Conservation (phyloP, 2,113 vertebrate species). For the Zosterops borbonicus region DNA sequence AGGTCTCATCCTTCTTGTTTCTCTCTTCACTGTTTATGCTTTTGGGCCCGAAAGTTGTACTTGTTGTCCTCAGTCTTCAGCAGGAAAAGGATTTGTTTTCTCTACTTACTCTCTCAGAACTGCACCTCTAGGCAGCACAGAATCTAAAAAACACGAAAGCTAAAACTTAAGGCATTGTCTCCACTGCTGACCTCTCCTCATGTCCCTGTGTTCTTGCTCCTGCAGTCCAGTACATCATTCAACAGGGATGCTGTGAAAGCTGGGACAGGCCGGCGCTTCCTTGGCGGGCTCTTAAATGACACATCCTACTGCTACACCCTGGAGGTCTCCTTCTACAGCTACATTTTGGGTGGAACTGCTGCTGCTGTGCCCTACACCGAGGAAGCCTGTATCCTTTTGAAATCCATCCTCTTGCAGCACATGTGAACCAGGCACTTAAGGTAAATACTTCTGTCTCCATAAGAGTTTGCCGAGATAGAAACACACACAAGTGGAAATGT, state of each 20-base stretch:
- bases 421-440: constrained; percentile 44
- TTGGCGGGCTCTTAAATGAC: constrained; percentile 91
- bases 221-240: constrained; percentile 92
- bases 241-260: constrained; percentile 95
- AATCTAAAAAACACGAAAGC: neutral
- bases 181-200: neutral
- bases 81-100: neutral
- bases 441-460: constrained; percentile 35
- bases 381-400: constrained; percentile 93
- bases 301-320: constrained; percentile 97
- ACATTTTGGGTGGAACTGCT: constrained; percentile 78
- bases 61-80: neutral
- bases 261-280: constrained; percentile 91
- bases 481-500: constrained; percentile 57
- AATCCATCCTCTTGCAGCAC: neutral
- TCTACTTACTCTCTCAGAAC: neutral
- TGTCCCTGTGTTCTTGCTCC: constrained; percentile 12
- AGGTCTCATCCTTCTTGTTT: neutral
- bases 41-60: neutral
- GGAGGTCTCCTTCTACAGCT: constrained; percentile 98
- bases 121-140: neutral
- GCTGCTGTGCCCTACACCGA: constrained; percentile 91
- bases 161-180: neutral
- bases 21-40: neutral
- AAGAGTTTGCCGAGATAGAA: constrained; percentile 32